Evolutionary conservation across 1,140 invertebrate genomes (phyloP).

Genomic region (Samia ricini): DNA sequence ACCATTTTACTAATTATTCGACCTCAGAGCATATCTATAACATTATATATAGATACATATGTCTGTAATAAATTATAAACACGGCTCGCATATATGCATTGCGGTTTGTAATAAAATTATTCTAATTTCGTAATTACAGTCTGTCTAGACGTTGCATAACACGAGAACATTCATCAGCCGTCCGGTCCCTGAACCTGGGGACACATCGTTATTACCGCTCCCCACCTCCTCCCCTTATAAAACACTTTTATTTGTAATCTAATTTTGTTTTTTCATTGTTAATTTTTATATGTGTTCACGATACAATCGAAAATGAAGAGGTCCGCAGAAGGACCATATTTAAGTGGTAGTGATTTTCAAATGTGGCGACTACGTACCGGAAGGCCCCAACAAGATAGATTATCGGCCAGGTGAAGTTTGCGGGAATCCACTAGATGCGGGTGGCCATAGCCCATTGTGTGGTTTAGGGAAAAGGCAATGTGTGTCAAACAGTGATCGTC

Average conservation of each 20-base stretch:
- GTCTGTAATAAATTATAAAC: not conserved
- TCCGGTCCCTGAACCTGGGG: not conserved
- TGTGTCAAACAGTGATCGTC: not conserved
- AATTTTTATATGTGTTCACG: not conserved
- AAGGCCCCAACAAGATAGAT: not conserved
- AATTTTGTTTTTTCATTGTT: not conserved
- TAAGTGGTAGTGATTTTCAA: too few relatives aligned
- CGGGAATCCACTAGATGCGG: not conserved
- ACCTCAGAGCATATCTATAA: not conserved
- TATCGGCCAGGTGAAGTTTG: not conserved
- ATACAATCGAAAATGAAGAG: too few relatives aligned
- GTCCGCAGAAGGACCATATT: too few relatives aligned
- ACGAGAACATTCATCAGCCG: not conserved
- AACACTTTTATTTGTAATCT: not conserved
- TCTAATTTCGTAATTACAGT: constrained; percentile 1
- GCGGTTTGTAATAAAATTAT: not conserved
- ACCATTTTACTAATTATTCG: too few relatives aligned
- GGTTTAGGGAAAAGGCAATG: not conserved
- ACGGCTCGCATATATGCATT: not conserved
- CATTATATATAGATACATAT: not conserved
- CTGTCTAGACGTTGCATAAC: not conserved
- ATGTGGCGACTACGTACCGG: too few relatives aligned
- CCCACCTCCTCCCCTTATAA: not conserved
- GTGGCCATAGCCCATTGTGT: not conserved
- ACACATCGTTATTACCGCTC: not conserved